Evolutionary conservation across 92 coral and sea anemone genomes (phyloP).

Genomic region (Actinostola sp.): DNA sequence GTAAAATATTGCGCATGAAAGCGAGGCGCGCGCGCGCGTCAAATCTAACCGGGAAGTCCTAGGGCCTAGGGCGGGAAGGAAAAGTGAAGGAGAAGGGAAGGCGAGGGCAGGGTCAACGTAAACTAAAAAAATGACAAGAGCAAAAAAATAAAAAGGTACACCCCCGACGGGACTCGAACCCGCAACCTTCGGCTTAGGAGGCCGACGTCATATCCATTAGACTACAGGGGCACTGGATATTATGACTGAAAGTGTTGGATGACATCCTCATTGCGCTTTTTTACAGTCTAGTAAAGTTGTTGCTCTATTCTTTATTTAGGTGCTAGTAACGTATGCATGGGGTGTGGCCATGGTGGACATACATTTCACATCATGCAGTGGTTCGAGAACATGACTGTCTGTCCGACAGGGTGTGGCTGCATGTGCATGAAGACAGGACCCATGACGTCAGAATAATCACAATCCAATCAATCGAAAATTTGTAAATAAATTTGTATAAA

Average conservation of each 20-base stretch:
- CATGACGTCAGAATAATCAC: slow-evolving; percentile 4
- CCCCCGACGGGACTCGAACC: slow-evolving; percentile 98
- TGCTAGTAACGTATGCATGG: slow-evolving; percentile 88
- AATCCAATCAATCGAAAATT: not conserved
- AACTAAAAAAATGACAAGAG: no score
- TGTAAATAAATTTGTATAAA: no score
- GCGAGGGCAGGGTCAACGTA: no score
- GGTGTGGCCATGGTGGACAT: slow-evolving; percentile 99
- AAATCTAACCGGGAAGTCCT: no score
- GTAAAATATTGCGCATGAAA: no score
- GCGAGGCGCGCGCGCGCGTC: no score
- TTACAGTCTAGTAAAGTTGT: not conserved
- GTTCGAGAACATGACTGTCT: slow-evolving; percentile 91
- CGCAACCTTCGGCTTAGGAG: slow-evolving; percentile 65
- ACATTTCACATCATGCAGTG: slow-evolving; percentile 89
- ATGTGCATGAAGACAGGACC: slow-evolving; percentile 75
- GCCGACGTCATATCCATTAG: slow-evolving; percentile 48
- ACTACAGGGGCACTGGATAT: slow-evolving; percentile 33
- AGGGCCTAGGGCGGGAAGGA: no score
- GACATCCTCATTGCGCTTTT: not conserved
- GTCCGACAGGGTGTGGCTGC: slow-evolving; percentile 98
- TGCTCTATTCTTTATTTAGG: slow-evolving; percentile 49
- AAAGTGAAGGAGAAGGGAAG: no score
- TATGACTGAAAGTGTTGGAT: no score
- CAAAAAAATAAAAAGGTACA: no score